Conservation (phyloP, 2,888 invertebrate species). For the Drosophila eohydei region DNA sequence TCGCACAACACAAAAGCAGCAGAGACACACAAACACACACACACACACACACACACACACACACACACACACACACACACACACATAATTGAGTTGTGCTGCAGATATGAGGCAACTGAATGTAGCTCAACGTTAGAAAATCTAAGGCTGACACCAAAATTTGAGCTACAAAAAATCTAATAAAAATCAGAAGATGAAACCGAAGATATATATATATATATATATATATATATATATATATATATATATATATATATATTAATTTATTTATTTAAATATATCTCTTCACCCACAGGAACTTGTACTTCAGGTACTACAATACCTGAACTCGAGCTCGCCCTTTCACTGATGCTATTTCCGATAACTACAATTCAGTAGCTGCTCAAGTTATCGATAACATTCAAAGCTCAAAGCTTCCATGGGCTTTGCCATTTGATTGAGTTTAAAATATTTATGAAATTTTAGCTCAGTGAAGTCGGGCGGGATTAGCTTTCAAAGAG, state of each 20-base stretch:
- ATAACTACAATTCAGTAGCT: neutral
- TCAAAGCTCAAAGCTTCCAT: too few relatives aligned
- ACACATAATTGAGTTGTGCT: slow-evolving; percentile 30
- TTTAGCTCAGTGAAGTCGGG: neutral
- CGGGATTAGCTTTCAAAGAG: neutral
- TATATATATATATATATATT: neutral
- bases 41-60: neutral
- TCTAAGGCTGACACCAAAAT: slow-evolving; percentile 4
- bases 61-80: slow-evolving; percentile 5
- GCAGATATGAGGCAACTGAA: slow-evolving; percentile 28
- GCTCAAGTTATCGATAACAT: neutral
- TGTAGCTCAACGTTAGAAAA: slow-evolving; percentile 24
- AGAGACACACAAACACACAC: slow-evolving; percentile 10
- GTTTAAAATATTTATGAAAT: neutral
- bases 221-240: neutral
- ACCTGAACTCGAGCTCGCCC: too few relatives aligned
- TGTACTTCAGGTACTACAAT: too few relatives aligned
- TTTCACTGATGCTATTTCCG: too few relatives aligned
- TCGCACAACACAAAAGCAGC: slow-evolving; percentile 10
- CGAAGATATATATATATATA: neutral
- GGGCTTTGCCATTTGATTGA: neutral
- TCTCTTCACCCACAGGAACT: too few relatives aligned
- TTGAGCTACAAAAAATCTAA: neutral
- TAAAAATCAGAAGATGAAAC: neutral
- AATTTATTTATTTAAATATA: neutral